Evolutionary conservation across 2,797 vertebrate genomes (phyloP).

Genomic region (Carapus acus): DNA sequence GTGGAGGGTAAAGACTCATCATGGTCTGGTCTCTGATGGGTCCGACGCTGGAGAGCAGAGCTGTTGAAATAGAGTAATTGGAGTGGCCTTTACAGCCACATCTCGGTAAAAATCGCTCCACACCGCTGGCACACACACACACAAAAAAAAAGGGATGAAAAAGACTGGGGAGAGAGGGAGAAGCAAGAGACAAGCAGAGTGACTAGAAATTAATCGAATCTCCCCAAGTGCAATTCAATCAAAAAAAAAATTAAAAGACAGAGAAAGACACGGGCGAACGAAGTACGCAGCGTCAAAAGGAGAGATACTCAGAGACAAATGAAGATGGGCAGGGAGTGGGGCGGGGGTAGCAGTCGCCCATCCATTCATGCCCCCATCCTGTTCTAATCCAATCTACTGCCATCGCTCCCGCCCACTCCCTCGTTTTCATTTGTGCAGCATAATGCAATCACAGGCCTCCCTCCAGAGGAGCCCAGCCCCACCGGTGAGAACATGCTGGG

Average conservation of each 20-base stretch:
- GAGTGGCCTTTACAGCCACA: conserved; percentile 45
- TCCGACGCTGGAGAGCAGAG: conserved; percentile 26
- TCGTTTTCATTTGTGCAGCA: conserved; percentile 57
- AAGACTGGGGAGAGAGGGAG: conserved; percentile 2
- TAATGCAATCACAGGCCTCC: conserved; percentile 46
- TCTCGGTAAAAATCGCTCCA: conserved; percentile 36
- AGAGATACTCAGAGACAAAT: too few species aligned
- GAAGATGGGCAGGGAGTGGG: conserved; percentile 9
- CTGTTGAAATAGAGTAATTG: conserved; percentile 51
- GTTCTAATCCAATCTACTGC: conserved; percentile 46
- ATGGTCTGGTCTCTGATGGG: conserved; percentile 33
- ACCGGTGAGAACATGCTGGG: conserved; percentile 34
- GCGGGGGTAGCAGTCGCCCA: conserved; percentile 22
- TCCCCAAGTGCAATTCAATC: conserved; percentile 14
- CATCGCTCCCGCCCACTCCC: conserved; percentile 35
- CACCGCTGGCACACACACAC: conserved; percentile 5
- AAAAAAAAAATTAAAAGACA: not conserved
- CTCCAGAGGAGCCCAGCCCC: conserved; percentile 37
- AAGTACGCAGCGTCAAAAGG: too few species aligned
- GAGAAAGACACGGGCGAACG: conserved; percentile 10
- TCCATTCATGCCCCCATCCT: conserved; percentile 35
- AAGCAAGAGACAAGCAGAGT: conserved; percentile 5
- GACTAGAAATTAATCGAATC: conserved; percentile 16
- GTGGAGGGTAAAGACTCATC: conserved; percentile 20
- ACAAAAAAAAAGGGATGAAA: too few species aligned